Conservation (phyloP, 2,888 invertebrate species). For the Acrobeloides nanus region DNA sequence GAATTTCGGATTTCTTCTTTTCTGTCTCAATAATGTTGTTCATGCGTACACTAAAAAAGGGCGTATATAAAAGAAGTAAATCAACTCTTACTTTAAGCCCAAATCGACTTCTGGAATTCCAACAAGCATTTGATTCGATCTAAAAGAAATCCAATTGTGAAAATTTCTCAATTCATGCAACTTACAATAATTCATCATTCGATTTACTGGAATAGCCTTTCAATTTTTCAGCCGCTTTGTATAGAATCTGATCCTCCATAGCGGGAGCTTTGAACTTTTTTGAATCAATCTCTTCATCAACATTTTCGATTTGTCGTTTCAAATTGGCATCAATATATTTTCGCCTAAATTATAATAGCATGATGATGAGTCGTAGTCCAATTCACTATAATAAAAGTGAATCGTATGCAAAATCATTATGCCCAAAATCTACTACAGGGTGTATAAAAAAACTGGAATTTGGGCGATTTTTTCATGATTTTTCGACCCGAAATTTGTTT, state of each 20-base stretch:
- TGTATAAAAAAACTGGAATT: too few species aligned
- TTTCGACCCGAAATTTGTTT: too few species aligned
- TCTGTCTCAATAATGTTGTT: slow-evolving; percentile 98
- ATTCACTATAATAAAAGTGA: too few species aligned
- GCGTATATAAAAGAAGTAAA: neutral
- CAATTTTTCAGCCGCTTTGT: slow-evolving; percentile 76
- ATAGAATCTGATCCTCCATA: slow-evolving; percentile 60
- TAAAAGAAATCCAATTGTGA: too few species aligned
- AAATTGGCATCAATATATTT: slow-evolving; percentile 40
- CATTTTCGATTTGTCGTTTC: slow-evolving; percentile 3
- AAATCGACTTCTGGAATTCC: slow-evolving; percentile 98
- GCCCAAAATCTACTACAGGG: too few species aligned
- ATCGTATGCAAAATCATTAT: too few species aligned
- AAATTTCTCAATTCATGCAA: too few species aligned
- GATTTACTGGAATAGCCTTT: slow-evolving; percentile 71
- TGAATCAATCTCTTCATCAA: slow-evolving; percentile 50
- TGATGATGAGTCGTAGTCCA: neutral
- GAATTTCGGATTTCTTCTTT: slow-evolving; percentile 83
- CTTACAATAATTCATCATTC: slow-evolving; percentile 97
- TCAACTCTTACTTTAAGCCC: slow-evolving; percentile 74
- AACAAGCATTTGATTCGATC: slow-evolving; percentile 98
- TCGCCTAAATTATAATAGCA: slow-evolving; percentile 20
- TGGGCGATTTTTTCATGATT: too few species aligned
- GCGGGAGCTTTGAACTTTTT: slow-evolving; percentile 14
- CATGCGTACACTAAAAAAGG: slow-evolving; percentile 72